Evolutionary conservation across 2,113 vertebrate genomes (phyloP), one percentile per base, ranked within the genome.

Genomic region (Phyllostomus discolor): DNA sequence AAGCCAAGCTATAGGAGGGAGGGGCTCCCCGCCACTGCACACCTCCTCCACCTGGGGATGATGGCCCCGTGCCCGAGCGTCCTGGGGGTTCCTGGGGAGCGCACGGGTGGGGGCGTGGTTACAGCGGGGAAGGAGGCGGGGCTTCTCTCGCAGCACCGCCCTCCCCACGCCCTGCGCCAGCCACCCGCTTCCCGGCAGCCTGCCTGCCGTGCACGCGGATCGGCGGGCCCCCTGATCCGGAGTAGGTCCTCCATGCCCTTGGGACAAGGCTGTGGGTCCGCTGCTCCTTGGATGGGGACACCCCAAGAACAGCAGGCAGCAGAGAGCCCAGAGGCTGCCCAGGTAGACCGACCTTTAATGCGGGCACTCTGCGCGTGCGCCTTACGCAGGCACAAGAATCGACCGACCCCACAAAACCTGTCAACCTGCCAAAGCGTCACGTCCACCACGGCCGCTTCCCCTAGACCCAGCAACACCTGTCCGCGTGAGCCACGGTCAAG

Each of bases 301-400:
- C 33, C 2, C 1, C 14, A 20, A 38, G 28, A 64, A 78, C n/a
- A 11, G 50, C 20, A 20, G 35, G 66, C 10, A 24, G 22, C 52
- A 22, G 15, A 6, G 28, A 0, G 0, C 31, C 10, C 33, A 0
- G 8, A 0, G 2, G 9, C 33, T 14, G 46, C 50, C 17, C 31
- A 41, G 33, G 46, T 7, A 0, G 0, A 0, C 35, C 17, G 1
- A 0, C 15, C 28, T n/a, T n/a, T 9, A 41, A n/a, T 0, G 2
- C 16, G 1, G 1, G 1, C 5, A 1, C n/a, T 46, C 66, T 15
- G 14, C 10, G 17, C 7, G 2, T 7, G 54, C 5, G 10, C 35
- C 14, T 50, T 1, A 7, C 0, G 2, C 24, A 72, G n/a, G 31
- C 66, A 2, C 7, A 1, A 8, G 7, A 41, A 41, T 3, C 10